Percentiles rank a stretch among this genome's conserved stretches.
These are phyloP conservation scores for Zapus hudsonius DNA, from an alignment of 2,113 vertebrate genomes.

Conservation along the genomic window DNA sequence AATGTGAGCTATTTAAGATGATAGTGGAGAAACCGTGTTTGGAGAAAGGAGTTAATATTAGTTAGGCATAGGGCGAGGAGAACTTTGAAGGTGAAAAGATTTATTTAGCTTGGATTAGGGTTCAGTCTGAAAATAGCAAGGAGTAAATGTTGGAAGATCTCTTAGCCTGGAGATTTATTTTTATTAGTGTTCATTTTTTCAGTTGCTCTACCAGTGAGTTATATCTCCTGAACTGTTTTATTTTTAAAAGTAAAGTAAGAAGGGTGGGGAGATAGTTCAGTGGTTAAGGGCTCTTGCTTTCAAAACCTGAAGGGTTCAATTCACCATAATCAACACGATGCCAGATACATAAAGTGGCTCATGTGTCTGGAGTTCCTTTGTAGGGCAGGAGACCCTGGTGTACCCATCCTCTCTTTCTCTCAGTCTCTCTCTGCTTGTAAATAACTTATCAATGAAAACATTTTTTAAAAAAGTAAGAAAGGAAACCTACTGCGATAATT, in stretches of 20 bases:
- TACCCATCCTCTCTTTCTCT: too few species aligned
- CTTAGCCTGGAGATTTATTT: not conserved
- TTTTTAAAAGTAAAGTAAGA: constrained; percentile 36
- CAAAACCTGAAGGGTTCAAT: too few species aligned
- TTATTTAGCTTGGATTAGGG: not conserved
- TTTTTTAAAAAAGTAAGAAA: too few species aligned
- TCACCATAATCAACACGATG: too few species aligned
- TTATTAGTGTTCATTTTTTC: not conserved
- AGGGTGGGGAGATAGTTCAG: too few species aligned
- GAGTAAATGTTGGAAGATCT: constrained; percentile 11
- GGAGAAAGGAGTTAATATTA: not conserved
- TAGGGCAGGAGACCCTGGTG: too few species aligned
- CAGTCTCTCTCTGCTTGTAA: too few species aligned
- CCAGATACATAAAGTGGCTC: too few species aligned
- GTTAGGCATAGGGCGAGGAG: not conserved
- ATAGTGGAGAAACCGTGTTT: not conserved
- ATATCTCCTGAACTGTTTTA: not conserved
- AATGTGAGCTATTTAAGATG: not conserved
- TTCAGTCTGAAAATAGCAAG: not conserved
- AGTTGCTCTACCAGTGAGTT: not conserved
- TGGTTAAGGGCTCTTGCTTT: too few species aligned
- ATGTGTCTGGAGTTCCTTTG: too few species aligned
- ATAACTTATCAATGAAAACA: too few species aligned
- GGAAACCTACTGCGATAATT: too few species aligned
- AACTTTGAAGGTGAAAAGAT: not conserved